phyloP scores from a whole-genome alignment of 2,888 invertebrate genomes.

The Dolomedes plantarius region DNA sequence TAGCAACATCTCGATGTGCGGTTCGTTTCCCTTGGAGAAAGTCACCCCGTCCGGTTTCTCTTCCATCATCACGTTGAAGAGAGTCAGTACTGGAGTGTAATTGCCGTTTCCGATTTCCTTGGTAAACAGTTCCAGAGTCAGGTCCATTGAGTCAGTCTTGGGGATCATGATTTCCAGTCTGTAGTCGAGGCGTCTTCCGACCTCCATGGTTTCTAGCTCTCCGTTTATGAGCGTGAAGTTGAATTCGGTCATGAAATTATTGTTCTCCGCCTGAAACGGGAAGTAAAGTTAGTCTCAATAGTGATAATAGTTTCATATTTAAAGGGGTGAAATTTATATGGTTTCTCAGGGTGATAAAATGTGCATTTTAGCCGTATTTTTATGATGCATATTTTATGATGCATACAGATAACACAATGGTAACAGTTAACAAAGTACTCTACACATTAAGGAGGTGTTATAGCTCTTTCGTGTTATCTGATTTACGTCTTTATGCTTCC shows the following conservation, averaged over 20 bases:
- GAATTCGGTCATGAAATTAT: slow-evolving; percentile 60
- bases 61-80: slow-evolving; percentile 67
- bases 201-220: slow-evolving; percentile 55
- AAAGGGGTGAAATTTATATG: too few relatives aligned
- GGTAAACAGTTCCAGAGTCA: slow-evolving; percentile 72
- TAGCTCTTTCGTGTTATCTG: too few relatives aligned
- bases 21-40: slow-evolving; percentile 38
- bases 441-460: too few relatives aligned
- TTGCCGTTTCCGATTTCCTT: slow-evolving; percentile 67
- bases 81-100: slow-evolving; percentile 65
- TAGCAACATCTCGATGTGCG: slow-evolving; percentile 54
- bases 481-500: too few relatives aligned
- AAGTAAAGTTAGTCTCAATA: too few relatives aligned
- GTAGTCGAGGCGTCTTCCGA: slow-evolving; percentile 64
- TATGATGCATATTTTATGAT: too few relatives aligned
- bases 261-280: slow-evolving; percentile 34
- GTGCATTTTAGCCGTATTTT: too few relatives aligned
- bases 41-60: slow-evolving; percentile 45
- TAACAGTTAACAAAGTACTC: too few relatives aligned
- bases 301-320: background rate
- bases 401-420: too few relatives aligned
- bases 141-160: slow-evolving; percentile 66
- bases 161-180: slow-evolving; percentile 68
- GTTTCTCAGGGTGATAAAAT: too few relatives aligned
- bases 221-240: slow-evolving; percentile 48